phyloP scores from a whole-genome alignment of 2,113 vertebrate genomes.

The Hydropotes inermis region DNA sequence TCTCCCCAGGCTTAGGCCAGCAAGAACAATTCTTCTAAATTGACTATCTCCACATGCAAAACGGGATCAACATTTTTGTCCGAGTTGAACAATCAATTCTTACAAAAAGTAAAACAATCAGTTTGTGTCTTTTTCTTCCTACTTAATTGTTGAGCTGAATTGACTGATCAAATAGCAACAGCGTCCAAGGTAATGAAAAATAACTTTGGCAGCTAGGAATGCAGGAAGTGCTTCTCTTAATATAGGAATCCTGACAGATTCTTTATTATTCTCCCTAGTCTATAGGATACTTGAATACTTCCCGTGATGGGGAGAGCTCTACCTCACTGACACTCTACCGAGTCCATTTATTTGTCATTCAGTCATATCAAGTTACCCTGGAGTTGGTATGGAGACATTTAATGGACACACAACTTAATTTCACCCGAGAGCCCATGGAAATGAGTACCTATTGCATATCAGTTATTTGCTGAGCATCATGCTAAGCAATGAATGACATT shows the following conservation, averaged over 20 bases:
- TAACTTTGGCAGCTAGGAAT: neutral
- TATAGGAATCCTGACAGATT: neutral
- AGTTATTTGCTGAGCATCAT: neutral
- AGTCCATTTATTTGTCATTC: conserved; percentile 16
- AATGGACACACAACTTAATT: neutral
- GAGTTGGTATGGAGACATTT: neutral
- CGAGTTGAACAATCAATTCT: conserved; percentile 60
- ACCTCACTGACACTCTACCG: neutral
- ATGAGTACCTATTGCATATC: neutral
- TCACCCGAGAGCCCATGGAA: neutral
- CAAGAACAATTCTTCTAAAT: conserved; percentile 64
- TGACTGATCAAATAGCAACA: conserved; percentile 35
- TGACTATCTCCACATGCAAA: conserved; percentile 71
- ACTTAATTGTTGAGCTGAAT: conserved; percentile 51
- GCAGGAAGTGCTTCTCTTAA: neutral
- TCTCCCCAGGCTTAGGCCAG: conserved; percentile 17
- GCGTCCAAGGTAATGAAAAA: conserved; percentile 57
- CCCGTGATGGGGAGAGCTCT: neutral
- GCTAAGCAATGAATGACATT: neutral
- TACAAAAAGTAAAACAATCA: conserved; percentile 61
- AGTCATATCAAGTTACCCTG: neutral
- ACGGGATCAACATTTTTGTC: conserved; percentile 61
- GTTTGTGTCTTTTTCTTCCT: conserved; percentile 47
- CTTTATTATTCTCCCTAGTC: neutral
- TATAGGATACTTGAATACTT: neutral